Evolutionary conservation across 2,797 vertebrate species (phyloP), one percentile per base, ranked within the genome.

Genomic region (Phoebastria nigripes): DNA sequence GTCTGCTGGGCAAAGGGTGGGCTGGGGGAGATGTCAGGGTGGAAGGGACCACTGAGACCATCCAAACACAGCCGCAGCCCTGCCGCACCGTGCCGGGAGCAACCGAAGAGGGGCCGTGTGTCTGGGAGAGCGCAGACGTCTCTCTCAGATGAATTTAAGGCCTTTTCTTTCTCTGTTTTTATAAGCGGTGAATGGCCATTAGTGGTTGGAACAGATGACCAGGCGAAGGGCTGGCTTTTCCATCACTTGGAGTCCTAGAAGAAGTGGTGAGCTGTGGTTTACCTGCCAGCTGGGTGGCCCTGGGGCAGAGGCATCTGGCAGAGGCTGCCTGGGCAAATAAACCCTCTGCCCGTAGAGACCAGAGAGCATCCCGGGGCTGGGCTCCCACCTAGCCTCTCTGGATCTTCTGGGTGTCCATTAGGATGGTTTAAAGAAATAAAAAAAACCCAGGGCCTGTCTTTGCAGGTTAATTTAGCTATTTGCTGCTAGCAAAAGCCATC

Each of bases 21-120:
- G 41, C 58, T 51, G 15, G 29, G 26, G 39, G 55, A 17, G 31
- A 24, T 3, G 17, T 7, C 47, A 8, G 37, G 55, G 26, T 26
- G 76, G 47, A 47, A 47, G n/a, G 71, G 55, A 56, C 67, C 61
- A 8, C 62, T 2, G 24, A 47, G 82, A n/a, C 33, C 61, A 25
- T 4, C 65, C 26, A 15, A 66, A 37, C 12, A 5, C 17, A 35
- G 47, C 47, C 12, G 0, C 31, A 59, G 62, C 35, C 67, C 69
- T 21, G n/a, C 29, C 3, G 0, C 3, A 0, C 59, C 3, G 0
- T 12, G 39, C n/a, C 4, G 2, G 82, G 31, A 49, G 44, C 0
- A 0, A 46, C 65, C 0, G 0, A 63, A 65, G 86, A 46, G 62
- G 62, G n/a, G 10, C 46, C 0, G 1, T 7, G 22, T 49, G 29